Percentiles rank a stretch among this genome's conserved stretches.
Evolutionary conservation across 64 coral and sea anemone species (phyloP).

Genomic region (Montipora capricornis): DNA sequence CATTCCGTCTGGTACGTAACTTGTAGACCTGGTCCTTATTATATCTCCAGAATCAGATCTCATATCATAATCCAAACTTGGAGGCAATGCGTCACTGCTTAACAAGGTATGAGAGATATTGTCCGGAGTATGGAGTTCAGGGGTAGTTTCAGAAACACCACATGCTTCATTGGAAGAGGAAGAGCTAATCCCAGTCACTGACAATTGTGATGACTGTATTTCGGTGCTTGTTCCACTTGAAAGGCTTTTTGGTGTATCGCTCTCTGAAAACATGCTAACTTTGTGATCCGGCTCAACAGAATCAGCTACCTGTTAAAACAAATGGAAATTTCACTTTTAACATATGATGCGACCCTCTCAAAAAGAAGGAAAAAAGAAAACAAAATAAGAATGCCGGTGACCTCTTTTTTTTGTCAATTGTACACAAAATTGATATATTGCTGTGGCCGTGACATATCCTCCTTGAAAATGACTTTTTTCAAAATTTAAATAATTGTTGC

Average conservation of each 20-base stretch:
- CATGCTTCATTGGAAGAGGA: constrained; percentile 26
- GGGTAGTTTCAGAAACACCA: not conserved
- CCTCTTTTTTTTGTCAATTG: no score
- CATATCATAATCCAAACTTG: not conserved
- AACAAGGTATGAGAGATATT: not conserved
- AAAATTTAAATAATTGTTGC: no score
- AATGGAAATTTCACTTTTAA: no score
- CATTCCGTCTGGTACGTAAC: not conserved
- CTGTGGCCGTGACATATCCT: no score
- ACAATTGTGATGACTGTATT: constrained; percentile 5
- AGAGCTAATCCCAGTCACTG: constrained; percentile 30
- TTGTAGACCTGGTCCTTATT: not conserved
- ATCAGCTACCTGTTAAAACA: not conserved
- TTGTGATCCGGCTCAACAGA: no score
- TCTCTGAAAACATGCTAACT: not conserved
- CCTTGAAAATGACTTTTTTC: no score
- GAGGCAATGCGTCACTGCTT: not conserved
- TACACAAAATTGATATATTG: no score
- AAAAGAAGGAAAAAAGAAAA: no score
- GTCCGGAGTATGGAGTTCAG: no score
- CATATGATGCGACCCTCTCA: no score
- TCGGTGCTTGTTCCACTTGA: constrained; percentile 13
- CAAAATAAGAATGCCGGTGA: no score
- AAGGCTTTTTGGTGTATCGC: not conserved
- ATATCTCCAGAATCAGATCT: not conserved